Conservation (phyloP, 2,113 vertebrate genomes). For the Aplodontia rufa region DNA sequence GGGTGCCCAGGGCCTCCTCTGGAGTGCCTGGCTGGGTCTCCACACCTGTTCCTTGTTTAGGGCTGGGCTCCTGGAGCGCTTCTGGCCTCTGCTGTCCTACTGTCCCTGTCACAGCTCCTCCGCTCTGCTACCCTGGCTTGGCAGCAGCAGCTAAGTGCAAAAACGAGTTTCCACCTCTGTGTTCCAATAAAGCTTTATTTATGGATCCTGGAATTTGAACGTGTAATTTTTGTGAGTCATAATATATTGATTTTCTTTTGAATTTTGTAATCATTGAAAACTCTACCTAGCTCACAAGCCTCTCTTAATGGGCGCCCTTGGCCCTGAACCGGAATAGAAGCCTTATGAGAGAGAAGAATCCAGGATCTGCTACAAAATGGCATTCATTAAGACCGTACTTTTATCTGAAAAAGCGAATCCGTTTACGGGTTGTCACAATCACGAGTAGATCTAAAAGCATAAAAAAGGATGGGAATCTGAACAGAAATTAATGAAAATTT, state of each 20-base stretch:
- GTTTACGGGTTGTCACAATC: background rate
- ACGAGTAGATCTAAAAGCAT: background rate
- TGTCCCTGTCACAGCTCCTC: background rate
- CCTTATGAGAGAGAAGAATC: background rate
- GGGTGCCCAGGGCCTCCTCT: too few species aligned
- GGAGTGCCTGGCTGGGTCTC: too few species aligned
- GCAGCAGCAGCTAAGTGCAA: background rate
- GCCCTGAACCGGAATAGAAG: too few species aligned
- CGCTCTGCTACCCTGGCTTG: background rate
- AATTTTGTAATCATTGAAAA: background rate
- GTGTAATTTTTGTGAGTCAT: background rate
- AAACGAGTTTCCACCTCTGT: too few species aligned
- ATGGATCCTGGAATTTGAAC: background rate
- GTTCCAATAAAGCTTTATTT: background rate
- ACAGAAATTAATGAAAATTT: background rate
- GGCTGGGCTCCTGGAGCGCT: too few species aligned
- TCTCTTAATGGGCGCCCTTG: background rate
- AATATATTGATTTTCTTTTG: background rate
- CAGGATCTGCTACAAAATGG: background rate
- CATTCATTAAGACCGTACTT: background rate
- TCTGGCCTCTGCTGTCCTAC: too few species aligned
- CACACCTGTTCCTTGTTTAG: too few species aligned
- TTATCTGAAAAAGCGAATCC: background rate
- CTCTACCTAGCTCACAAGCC: too few species aligned
- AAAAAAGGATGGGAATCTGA: background rate